Evolutionary conservation across 2,888 invertebrate species (phyloP), one percentile per base, ranked within the genome.

Genomic region (Eupithecia vulgata): DNA sequence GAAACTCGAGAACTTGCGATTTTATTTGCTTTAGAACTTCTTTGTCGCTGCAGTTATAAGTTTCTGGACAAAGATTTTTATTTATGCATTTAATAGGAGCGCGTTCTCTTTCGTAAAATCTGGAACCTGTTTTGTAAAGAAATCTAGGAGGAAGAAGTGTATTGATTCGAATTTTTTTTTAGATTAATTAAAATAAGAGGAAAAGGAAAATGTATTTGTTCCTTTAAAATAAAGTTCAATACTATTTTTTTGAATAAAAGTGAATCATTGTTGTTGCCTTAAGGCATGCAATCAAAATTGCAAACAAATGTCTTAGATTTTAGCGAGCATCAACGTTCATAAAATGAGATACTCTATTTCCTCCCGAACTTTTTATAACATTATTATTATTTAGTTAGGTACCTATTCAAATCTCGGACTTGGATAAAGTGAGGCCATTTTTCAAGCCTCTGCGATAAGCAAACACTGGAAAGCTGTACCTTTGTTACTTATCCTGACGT

Each of bases 1-100:
- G 37, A 65, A 74, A 68, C 70, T 64, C 48, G 59, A 65, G 59
- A 68, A 61, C 78, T 80, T 74, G 70, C 70, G 72, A 74, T 73
- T 74, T 75, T 70, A 70, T 77, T 72, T 71, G 72, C 73, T 65
- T 10, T 34, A 59, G 69, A 72, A 64, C 35, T 64, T 71, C 68
- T 67, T 64, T 68, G 76, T 73, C 71, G 25, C 67, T 69, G 52
- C 72, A 71, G 59, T 65, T n/a, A 42, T 68, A 25, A 57, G 57
- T 57, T 57, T 25, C 57, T 57, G 13, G 25, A 12, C 25, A 8
- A 21, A 52, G n/a, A 25, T 13, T 57, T 57, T 57, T 25, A 57
- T 57, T 57, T 12, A 57, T 57, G 57, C 25, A 57, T 57, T 57
- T 25, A 25, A 57, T 57, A 12, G 25, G 12, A 25, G 25, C 12